Base-by-base conservation (phyloP, 2,797 vertebrate genomes). In the Hypotaenidia philippensis region DNA sequence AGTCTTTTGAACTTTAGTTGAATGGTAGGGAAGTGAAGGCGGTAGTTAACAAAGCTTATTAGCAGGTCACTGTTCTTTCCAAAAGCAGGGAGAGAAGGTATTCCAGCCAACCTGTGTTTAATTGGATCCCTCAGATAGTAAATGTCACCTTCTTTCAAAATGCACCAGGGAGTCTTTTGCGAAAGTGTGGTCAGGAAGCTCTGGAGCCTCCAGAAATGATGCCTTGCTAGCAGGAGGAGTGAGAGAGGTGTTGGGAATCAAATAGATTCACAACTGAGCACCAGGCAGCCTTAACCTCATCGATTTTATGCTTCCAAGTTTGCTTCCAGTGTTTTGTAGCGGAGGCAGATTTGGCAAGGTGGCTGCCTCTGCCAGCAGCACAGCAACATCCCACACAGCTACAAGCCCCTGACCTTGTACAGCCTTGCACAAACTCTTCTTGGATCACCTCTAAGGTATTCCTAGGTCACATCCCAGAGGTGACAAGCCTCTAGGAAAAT, bases 381-480 rank as follows among this genome's bases (percentile, higher is more conserved):
- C 45, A 83, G 34, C 55, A 76, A 55, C 61, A 87, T 49, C 61
- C 72, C 55, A 81, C 72, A 89, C 31, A 83, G 76, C 45, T 66
- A 38, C 70, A 91, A 87, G 40, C 29, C 59, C 52, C 32, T 66
- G 69, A 69, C 79, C 69, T 86, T 34, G 76, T n/a, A 53, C 44
- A 93, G 84, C 87, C 87, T 81, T 69, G 76, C 56, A 94, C 38
- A 81, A 72, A 88, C 27, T 13, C 91, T 64, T 88, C 79, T 83
- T 93, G 53, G 83, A 89, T 92, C 81, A 77, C 45, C 22, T 80
- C 71, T 88, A 25, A 89, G 69, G 55, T 83, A 89, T 83, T 92
- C 76, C 65, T 59, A 81, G 82, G 82, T 81, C 91, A 91, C 50
- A 78, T 76, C 82, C 40, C 53, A 94, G 44, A 72, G 47, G 45